Base-by-base conservation (phyloP, 2,797 vertebrate species). In the Poecile montanus region DNA sequence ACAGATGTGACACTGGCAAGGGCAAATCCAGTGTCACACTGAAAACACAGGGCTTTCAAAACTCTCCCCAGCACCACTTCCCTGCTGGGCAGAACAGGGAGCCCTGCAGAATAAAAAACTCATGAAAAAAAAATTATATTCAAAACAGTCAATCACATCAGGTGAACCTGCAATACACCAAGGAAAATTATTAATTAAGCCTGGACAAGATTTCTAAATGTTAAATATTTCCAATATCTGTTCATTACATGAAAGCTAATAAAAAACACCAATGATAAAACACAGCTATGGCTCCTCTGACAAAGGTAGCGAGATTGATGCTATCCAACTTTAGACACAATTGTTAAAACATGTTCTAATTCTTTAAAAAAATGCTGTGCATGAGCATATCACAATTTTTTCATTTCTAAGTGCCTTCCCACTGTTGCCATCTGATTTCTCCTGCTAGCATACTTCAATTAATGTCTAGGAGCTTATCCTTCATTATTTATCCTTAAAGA, bases 81-180 rank as follows among this genome's bases (percentile, higher is more conserved):
- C 48, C 58, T 2, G 2, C 3, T 0, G 4, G 58, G 40, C 27
- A 79, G 57, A 79, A 53, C 1, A 7, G 15, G n/a, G 16, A 89
- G 42, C 8, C 7, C 30, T 57, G n/a, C 4, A 13, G 56, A 67
- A 51, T 6, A 26, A 42, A 62, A 42, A 67, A 20, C 1, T 21
- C 16, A 21, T 10, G 17, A 3, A 42, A 66, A 72, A 65, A 19
- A 53, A 54, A 1, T 67, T 61, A 1, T 51, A 34, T 68, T 72
- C 20, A 36, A 54, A 81, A 14, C 5, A 15, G 38, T 32, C 58
- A 32, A 9, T 21, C 22, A 22, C 30, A 48, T 3, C 48, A 13
- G 3, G 6, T 62, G 51, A 65, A 51, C 26, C 47, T 7, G 2
- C 1, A 84, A 65, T 4, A 53, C 13, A 53, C 7, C 13, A n/a